Evolutionary conservation across 2,888 invertebrate genomes (phyloP).

Genomic region (Neocrepidodera transversa): DNA sequence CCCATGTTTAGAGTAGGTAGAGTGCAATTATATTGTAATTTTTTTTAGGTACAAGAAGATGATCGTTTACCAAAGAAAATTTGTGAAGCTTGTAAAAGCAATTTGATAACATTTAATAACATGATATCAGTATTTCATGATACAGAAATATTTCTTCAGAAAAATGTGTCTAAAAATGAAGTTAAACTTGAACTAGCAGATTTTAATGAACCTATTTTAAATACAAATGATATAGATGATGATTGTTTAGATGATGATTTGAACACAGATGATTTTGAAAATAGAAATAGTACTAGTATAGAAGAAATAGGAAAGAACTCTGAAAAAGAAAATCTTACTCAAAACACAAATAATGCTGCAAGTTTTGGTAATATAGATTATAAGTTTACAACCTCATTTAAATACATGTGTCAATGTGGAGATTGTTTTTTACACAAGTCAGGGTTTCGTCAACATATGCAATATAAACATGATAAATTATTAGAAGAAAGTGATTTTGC

Average conservation of each 20-base stretch:
- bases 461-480: slow-evolving; percentile 19
- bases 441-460: slow-evolving; percentile 32
- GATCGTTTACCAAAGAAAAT: slow-evolving; percentile 19
- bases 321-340: background rate
- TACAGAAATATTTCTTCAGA: slow-evolving; percentile 16
- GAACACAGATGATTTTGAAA: background rate
- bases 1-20: no score
- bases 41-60: slow-evolving; percentile 21
- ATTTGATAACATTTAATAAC: slow-evolving; percentile 26
- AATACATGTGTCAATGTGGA: slow-evolving; percentile 32
- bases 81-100: slow-evolving; percentile 21
- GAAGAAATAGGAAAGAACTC: background rate
- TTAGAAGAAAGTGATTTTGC: slow-evolving; percentile 24
- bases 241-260: background rate
- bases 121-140: slow-evolving; percentile 26
- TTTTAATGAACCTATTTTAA: slow-evolving; percentile 1
- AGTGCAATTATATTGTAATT: no score
- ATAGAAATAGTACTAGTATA: background rate
- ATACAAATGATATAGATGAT: background rate
- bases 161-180: slow-evolving; percentile 1
- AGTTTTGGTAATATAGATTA: slow-evolving; percentile 15
- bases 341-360: slow-evolving; percentile 1
- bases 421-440: slow-evolving; percentile 29
- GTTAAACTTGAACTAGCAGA: background rate
- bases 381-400: slow-evolving; percentile 17